Base-by-base conservation (phyloP, 2,113 vertebrate genomes). In the Pithys albifrons region DNA sequence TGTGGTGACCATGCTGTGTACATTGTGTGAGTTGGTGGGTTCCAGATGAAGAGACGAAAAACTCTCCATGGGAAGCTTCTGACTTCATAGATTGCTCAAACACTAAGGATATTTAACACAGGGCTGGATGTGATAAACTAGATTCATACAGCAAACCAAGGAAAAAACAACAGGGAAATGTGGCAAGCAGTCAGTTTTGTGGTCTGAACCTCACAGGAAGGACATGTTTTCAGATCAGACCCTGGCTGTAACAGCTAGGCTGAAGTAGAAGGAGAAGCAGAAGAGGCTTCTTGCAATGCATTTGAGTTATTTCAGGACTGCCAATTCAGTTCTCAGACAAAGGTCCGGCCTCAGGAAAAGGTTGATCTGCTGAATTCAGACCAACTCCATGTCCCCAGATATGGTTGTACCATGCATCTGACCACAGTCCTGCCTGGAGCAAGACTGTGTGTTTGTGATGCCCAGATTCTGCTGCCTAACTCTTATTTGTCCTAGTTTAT, bases 151-250 rank as follows among this genome's bases (percentile, higher is more conserved):
- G 69, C 3, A 1, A 93, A 75, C 55, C 82, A 71, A 91, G 92
- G 39, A 57, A 89, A 96, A 95, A 96, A 95, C 90, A 95, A 90
- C 90, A 88, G 72, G 65, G 69, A 72, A 96, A 92, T 77, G 88
- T 96, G 93, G 95, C 93, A 96, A 62, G 79, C 90, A 95, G 95
- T 94, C 95, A 96, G 93, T 84, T 96, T 90, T 95, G 93, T 96
- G 96, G 95, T 95, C 93, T 93, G 93, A 95, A 88, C 95, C 83
- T 93, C 93, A 90, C 85, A 94, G 92, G 96, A 96, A 96, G 92
- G 93, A 95, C 93, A 81, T 92, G 88, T 90, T 95, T 94, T 80
- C 72, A 94, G 75, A 94, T 90, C 95, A 96, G 95, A 88, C 69
- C 88, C 73, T 0, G 1, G 61, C 92, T 94, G 82, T 59, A 90